Base-by-base conservation (phyloP, 2,797 vertebrate genomes). In the Okamejei kenojei region DNA sequence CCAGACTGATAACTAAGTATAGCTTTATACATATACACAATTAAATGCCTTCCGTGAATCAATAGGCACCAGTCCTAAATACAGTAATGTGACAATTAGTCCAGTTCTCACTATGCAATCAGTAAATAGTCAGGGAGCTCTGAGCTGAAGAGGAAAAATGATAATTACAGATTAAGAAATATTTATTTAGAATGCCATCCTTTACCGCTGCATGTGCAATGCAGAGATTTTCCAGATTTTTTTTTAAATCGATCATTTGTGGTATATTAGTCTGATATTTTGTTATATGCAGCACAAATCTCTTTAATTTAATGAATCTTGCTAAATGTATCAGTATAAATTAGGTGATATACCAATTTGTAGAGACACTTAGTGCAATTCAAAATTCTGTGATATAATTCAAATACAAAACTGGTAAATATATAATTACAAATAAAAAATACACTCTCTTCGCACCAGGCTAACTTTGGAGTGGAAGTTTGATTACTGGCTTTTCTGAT, bases 281-380 rank as follows among this genome's bases (percentile, higher is more conserved):
- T 76, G 45, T 76, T 73, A 92, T 74, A 91, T 92, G 71, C 54
- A 92, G 90, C 90, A 32, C 68, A 71, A 26, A 38, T 91, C 26
- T 73, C 90, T 74, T 92, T 8, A 92, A 92, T 35, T 74, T 29
- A 92, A 92, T 92, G 35, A 76, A 54, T 63, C 23, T 71, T 92
- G 21, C 13, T 74, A 76, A 92, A 92, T 92, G 71, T 92, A 92
- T 74, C 54, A 11, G 90, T 76, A 92, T 58, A 92, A 74, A 92
- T 92, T 92, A 74, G 71, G 54, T 92, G 35, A 74, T 92, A 92
- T 92, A 54, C 71, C 45, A 76, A 92, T 76, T 54, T 74, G 73
- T 76, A 38, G 86, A 91, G 90, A 92, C 23, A 74, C 90, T 92
- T 92, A 92, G 90, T 92, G 90, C 90, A 92, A 91, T 91, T 91